Conservation (phyloP, 2,888 invertebrate genomes). For the Limnephilus auricula region DNA sequence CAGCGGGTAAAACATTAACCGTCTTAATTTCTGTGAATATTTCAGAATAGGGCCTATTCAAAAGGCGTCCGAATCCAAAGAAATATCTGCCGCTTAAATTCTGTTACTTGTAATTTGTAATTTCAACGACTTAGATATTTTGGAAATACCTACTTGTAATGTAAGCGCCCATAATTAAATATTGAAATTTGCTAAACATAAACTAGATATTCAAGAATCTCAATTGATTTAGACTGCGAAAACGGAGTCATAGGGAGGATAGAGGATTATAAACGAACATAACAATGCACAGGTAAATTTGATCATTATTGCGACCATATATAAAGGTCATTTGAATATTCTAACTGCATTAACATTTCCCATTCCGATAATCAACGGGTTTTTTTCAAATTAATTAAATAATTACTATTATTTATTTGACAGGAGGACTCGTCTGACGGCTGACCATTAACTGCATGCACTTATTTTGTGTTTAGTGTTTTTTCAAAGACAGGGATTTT, state of each 20-base stretch:
- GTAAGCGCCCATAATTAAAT: slow-evolving; percentile 35
- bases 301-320: not conserved
- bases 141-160: not conserved
- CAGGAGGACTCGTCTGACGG: too few species aligned
- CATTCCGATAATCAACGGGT: too few species aligned
- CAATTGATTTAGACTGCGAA: not conserved
- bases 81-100: slow-evolving; percentile 8
- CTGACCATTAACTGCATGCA: too few species aligned
- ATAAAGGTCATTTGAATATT: not conserved
- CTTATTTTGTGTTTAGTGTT: too few species aligned
- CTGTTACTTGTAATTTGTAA: slow-evolving; percentile 16
- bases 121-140: not conserved
- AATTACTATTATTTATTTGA: too few species aligned
- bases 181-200: not conserved
- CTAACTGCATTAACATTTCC: not conserved
- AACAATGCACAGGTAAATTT: too few species aligned
- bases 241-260: not conserved
- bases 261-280: not conserved
- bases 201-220: not conserved
- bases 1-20: slow-evolving; percentile 4
- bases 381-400: too few species aligned
- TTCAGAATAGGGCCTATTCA: not conserved
- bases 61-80: not conserved
- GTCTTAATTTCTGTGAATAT: slow-evolving; percentile 9
- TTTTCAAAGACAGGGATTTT: too few species aligned